Base-by-base conservation (phyloP, 1,140 invertebrate species). In the Diorhabda carinulata region DNA sequence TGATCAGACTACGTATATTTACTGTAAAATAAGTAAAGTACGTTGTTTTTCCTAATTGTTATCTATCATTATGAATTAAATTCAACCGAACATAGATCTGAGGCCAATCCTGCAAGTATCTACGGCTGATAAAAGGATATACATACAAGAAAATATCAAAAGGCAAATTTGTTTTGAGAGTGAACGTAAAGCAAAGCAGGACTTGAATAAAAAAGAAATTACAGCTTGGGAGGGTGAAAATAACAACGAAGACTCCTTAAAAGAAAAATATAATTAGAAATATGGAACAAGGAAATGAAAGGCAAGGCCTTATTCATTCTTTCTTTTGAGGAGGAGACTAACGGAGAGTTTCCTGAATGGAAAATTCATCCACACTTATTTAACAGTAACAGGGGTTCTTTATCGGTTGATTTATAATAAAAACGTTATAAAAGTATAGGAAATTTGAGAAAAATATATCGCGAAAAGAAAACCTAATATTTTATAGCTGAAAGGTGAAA, bases 251-350 rank as follows among this genome's bases (percentile, higher is more conserved):
- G 71, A 73, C 71, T 70, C 71, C 57, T 73, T 73, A 73, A 78
- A 72, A 73, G 75, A 75, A 78, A 78, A 78, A 76, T 75, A 78
- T 78, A 78, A 78, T 78, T 78, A 78, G 75, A 78, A 76, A 75
- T 76, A 72, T 73, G 70, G 70, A 74, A 76, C 74, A 74, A 74
- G 73, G 62, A 75, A 74, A 75, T 70, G 68, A 65, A 65, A 59
- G 60, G 57, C 57, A 57, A 56, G 58, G 43, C 43, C 64, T 65
- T 62, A 72, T 70, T 72, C 62, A 61, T 66, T 58, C 60, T 70
- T 67, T 68, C 61, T 70, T 57, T 69, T 66, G 71, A 70, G 66
- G 68, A 69, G 69, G 69, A 64, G 61, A 62, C 42, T 62, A 10
- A 64, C 47, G 52, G 45, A 57, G 52, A 64, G 63, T 64, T 64